Percentiles rank a stretch among this genome's conserved stretches.
Conservation (phyloP, 2,888 invertebrate species). For the Macropis europaea region DNA sequence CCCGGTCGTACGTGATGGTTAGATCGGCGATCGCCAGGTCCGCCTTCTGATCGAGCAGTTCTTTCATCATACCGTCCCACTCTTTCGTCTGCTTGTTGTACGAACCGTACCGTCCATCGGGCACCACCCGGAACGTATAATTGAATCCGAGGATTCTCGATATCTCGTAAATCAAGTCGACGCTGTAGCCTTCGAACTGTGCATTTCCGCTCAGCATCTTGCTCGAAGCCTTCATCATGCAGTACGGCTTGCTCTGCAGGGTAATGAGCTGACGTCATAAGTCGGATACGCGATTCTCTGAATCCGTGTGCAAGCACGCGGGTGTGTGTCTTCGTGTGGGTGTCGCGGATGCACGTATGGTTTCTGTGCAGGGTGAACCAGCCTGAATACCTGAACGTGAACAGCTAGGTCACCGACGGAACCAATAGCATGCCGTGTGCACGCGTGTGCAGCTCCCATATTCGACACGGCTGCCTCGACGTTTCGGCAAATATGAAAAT, state of each 20-base stretch:
- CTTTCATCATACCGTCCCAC: conserved; percentile 96
- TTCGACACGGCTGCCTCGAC: not conserved
- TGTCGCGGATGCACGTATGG: not conserved
- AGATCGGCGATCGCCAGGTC: conserved; percentile 98
- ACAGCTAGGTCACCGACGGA: not conserved
- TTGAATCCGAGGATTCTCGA: conserved; percentile 92
- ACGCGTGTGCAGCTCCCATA: not conserved
- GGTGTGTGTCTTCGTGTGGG: not conserved
- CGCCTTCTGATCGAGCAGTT: conserved; percentile 93
- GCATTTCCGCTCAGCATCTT: conserved; percentile 93
- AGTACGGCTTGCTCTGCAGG: conserved; percentile 94
- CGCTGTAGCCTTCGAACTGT: conserved; percentile 96
- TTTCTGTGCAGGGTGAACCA: not conserved
- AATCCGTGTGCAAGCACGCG: too few species aligned
- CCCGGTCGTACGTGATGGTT: conserved; percentile 97
- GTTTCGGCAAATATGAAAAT: conserved; percentile 33
- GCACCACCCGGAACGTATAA: conserved; percentile 92
- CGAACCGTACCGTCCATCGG: conserved; percentile 92
- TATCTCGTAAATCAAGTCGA: conserved; percentile 96
- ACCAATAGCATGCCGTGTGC: not conserved
- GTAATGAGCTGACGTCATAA: conserved; percentile 39
- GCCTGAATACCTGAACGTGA: conserved; percentile 9
- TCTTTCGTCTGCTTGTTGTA: conserved; percentile 90
- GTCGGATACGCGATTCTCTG: not conserved
- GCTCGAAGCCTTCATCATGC: conserved; percentile 94